A percentile compares a stretch with the other conserved stretches of the same genome.
These are phyloP conservation scores for Panagrolaimus sp. DNA, from an alignment of 1,140 invertebrate genomes.

Conservation along the genomic window DNA sequence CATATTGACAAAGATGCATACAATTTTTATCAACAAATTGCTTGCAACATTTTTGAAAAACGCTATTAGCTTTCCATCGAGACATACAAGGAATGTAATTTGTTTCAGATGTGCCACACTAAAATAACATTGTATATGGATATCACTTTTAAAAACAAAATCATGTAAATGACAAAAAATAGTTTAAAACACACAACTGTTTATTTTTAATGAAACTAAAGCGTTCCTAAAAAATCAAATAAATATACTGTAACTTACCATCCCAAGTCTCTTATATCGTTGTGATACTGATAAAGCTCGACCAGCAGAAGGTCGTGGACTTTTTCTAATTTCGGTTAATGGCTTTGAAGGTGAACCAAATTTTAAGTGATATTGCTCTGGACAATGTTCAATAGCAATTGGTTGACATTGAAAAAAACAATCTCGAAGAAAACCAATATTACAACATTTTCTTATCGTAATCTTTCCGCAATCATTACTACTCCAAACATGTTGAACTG, in stretches of 20 bases:
- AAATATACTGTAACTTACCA: background rate
- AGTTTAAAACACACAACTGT: too few relatives aligned
- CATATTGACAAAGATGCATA: background rate
- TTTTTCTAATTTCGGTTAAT: background rate
- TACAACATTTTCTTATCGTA: background rate
- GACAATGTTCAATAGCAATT: background rate
- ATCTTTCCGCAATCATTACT: too few relatives aligned
- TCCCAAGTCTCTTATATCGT: background rate
- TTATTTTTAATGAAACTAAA: too few relatives aligned
- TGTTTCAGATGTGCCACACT: background rate
- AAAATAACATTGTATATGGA: too few relatives aligned
- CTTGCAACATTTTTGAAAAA: background rate
- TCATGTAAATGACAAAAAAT: too few relatives aligned
- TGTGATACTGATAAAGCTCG: constrained; percentile 1
- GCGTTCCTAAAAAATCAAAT: too few relatives aligned
- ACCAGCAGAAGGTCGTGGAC: background rate
- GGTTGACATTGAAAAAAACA: constrained; percentile 1
- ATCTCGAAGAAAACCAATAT: background rate
- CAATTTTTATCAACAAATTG: constrained; percentile 2
- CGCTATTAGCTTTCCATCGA: background rate
- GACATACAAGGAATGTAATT: constrained; percentile 3
- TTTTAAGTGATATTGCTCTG: background rate
- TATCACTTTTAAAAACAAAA: too few relatives aligned
- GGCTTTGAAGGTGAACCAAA: background rate
- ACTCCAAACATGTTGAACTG: too few relatives aligned